A percentile compares a stretch with the other conserved stretches of the same genome.
Evolutionary conservation across 2,113 vertebrate species (phyloP).

Genomic region (Callorhinus ursinus): DNA sequence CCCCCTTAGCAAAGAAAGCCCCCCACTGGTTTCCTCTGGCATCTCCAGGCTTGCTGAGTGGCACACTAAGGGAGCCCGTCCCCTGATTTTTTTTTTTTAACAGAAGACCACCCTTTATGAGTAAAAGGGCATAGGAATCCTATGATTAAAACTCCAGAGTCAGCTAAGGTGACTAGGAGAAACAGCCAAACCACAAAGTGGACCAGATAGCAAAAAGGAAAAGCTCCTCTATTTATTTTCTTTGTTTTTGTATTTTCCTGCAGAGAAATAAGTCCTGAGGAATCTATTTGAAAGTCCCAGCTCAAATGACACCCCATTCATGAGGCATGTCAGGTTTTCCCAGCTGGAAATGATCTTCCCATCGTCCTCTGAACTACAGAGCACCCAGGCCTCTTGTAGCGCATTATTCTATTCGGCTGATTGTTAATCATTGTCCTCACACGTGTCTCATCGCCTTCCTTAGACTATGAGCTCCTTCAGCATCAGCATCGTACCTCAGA

Average conservation of each 20-base stretch:
- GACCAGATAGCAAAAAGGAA: background rate
- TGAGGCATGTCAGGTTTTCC: conserved; percentile 1
- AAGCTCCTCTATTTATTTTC: background rate
- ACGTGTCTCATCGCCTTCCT: background rate
- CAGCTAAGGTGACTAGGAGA: conserved; percentile 14
- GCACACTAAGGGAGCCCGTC: background rate
- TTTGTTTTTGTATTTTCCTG: conserved; percentile 36
- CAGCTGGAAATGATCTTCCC: conserved; percentile 13
- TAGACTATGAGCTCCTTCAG: background rate
- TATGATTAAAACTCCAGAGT: background rate
- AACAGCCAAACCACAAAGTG: conserved; percentile 30
- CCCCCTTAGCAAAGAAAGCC: background rate
- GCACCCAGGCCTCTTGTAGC: background rate
- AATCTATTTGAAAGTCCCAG: conserved; percentile 32
- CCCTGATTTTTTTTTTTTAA: background rate
- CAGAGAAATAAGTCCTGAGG: background rate
- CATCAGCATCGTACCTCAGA: background rate
- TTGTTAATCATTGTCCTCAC: background rate
- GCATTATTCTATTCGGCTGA: background rate
- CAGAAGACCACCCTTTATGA: background rate
- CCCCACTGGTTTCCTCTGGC: background rate
- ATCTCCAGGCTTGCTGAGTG: background rate
- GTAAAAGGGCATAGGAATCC: background rate
- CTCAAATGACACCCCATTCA: background rate
- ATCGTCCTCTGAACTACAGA: background rate